phyloP scores from a whole-genome alignment of 2,797 vertebrate genomes.

The Cyprinodon diabolis region DNA sequence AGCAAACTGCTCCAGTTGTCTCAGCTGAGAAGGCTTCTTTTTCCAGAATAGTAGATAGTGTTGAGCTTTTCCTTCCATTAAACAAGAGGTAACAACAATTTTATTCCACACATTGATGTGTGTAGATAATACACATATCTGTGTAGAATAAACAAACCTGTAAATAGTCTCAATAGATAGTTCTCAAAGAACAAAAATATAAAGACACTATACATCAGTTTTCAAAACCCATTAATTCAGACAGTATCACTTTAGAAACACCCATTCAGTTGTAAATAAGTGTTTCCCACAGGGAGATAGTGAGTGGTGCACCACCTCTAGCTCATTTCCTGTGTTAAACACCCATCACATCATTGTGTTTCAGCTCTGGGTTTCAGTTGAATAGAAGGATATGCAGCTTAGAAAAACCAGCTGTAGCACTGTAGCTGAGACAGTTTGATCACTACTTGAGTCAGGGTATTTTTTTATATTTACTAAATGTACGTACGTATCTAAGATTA shows the following conservation, averaged over 20 bases:
- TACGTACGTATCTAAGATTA: not conserved
- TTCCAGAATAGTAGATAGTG: too few relatives aligned
- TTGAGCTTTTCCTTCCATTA: too few relatives aligned
- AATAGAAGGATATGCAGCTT: not conserved
- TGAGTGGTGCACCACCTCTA: not conserved
- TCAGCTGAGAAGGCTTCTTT: too few relatives aligned
- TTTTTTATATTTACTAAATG: not conserved
- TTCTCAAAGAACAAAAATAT: not conserved
- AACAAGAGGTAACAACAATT: too few relatives aligned
- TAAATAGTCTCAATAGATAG: not conserved
- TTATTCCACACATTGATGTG: too few relatives aligned
- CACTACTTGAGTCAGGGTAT: too few relatives aligned
- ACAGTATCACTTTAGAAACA: not conserved
- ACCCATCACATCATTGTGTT: not conserved
- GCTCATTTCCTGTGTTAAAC: not conserved
- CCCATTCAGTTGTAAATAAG: not conserved
- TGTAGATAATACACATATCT: too few relatives aligned
- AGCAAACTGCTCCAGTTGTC: too few relatives aligned
- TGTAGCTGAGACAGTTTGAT: too few relatives aligned
- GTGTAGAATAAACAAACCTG: not conserved
- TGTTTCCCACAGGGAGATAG: not conserved
- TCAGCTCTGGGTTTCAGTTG: not conserved
- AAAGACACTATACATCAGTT: not conserved
- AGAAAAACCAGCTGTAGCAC: not conserved
- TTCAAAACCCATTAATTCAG: not conserved